Conservation (phyloP, 2,888 invertebrate species). For the Halictus quadricinctus region DNA sequence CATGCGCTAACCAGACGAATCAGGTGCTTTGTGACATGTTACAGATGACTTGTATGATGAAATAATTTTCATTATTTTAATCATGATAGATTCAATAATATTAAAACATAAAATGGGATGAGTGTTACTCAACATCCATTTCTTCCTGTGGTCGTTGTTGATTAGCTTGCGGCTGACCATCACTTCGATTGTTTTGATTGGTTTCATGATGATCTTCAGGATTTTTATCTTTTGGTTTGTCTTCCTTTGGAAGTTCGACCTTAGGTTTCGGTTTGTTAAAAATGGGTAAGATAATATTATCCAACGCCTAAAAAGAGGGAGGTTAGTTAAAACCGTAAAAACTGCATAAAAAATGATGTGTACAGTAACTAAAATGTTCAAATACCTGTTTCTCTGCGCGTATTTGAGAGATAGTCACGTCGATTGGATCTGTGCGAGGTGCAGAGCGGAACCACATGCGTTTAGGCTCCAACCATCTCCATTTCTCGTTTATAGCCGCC, state of each 20-base stretch:
- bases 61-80: constrained; percentile 66
- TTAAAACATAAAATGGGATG: constrained; percentile 67
- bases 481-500: constrained; percentile 85
- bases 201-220: constrained; percentile 74
- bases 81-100: constrained; percentile 68
- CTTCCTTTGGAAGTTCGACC: constrained; percentile 85
- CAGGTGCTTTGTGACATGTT: constrained; percentile 71
- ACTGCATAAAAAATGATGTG: neutral
- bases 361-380: constrained; percentile 10
- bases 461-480: constrained; percentile 91
- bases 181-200: constrained; percentile 74
- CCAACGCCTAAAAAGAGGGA: constrained; percentile 82
- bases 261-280: constrained; percentile 96
- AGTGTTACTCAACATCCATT: constrained; percentile 82
- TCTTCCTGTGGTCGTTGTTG: constrained; percentile 76
- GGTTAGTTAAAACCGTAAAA: neutral
- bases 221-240: constrained; percentile 81
- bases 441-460: constrained; percentile 81
- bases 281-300: constrained; percentile 86
- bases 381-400: constrained; percentile 90
- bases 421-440: constrained; percentile 89
- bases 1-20: constrained; percentile 62
- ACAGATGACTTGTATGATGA: constrained; percentile 66
- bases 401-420: constrained; percentile 91
- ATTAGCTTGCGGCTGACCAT: constrained; percentile 73